Evolutionary conservation across 2,888 invertebrate genomes (phyloP).

Genomic region (Zhuqinia jingwanae): DNA sequence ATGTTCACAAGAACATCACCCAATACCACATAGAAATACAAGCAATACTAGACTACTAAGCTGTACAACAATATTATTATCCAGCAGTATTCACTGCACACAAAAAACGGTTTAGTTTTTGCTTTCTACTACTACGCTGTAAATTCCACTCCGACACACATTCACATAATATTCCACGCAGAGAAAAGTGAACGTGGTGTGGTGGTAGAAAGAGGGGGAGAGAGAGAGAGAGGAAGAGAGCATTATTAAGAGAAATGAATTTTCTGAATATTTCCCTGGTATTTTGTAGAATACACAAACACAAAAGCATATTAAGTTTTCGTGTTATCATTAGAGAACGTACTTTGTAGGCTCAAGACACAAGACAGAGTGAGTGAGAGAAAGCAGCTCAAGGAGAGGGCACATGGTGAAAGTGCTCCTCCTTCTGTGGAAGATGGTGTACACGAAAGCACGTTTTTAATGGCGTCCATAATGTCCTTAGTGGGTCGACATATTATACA

Average conservation of each 20-base stretch:
- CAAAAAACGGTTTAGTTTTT: not conserved
- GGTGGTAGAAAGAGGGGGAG: no score
- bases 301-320: slow-evolving; percentile 26
- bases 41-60: no score
- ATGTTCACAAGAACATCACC: slow-evolving; percentile 7
- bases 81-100: not conserved
- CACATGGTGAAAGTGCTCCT: no score
- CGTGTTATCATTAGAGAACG: slow-evolving; percentile 1
- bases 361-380: no score
- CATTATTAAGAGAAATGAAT: slow-evolving; percentile 26
- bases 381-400: not conserved
- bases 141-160: not conserved
- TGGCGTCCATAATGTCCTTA: slow-evolving; percentile 36
- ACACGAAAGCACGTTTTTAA: slow-evolving; percentile 30
- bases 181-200: not conserved
- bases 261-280: slow-evolving; percentile 35
- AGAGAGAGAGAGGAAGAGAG: not conserved
- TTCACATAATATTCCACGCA: not conserved
- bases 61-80: no score
- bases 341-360: not conserved
- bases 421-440: slow-evolving; percentile 21
- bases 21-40: not conserved
- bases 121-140: no score
- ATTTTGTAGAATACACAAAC: not conserved
- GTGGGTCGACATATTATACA: slow-evolving; percentile 26